Base-by-base conservation (phyloP, 1,140 invertebrate genomes). In the Archivesica marissinica region DNA sequence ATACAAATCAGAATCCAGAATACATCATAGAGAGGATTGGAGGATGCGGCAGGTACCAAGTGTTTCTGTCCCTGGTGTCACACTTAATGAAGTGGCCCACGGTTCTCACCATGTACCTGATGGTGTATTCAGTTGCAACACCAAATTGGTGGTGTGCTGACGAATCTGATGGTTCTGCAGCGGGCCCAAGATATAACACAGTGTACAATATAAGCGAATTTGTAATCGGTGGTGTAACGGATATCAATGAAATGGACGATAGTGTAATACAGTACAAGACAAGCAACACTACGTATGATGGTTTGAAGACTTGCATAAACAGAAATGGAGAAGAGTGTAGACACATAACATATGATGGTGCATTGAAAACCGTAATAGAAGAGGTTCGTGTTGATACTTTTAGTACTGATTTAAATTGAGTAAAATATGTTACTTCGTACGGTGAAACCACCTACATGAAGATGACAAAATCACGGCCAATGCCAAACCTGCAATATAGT, bases 371-470 rank as follows among this genome's bases (percentile, higher is more conserved):
- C 15, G 72, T 81, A 9, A 50, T 72, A 6, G 54, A 44, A 33
- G 79, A 81, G 79, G 79, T 81, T 54, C 7, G 64, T 50, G 17
- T n/a, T n/a, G n/a, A n/a, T n/a, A n/a, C n/a, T n/a, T n/a, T n/a
- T n/a, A n/a, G n/a, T n/a, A n/a, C n/a, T n/a, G n/a, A n/a, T n/a
- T n/a, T n/a, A n/a, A n/a, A n/a, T n/a, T n/a, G n/a, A n/a, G n/a
- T n/a, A n/a, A n/a, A n/a, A n/a, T 4, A 72, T 47, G 50, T 17
- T 4, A 75, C 23, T 11, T 44, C 9, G 25, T 23, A 74, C 11
- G 25, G 20, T 13, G 13, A 4, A 13, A 6, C 6, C 7, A n/a
- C 6, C 39, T 74, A 41, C 70, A 74, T 15, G 4, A 7, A 13
- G 7, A 47, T 41, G 17, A 3, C 15, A 13, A 3, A 23, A 15